Conservation (phyloP, 2,797 vertebrate genomes). For the Aratinga solstitialis region DNA sequence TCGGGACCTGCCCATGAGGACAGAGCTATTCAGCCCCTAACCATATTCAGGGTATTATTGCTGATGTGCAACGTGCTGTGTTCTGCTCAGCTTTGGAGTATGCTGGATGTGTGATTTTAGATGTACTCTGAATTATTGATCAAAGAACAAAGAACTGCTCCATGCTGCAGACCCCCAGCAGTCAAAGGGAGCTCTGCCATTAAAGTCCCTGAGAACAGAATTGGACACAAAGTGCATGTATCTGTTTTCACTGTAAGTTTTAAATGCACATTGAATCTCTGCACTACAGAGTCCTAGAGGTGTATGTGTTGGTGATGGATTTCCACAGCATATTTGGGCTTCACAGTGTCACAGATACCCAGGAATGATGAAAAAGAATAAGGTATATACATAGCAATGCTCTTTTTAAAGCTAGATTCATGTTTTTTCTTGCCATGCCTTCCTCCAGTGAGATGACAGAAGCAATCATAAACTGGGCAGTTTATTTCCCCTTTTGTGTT, state of each 20-base stretch:
- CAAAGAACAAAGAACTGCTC: background rate
- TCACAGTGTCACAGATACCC: background rate
- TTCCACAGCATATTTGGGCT: background rate
- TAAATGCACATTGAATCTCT: background rate
- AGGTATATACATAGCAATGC: background rate
- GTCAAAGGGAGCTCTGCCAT: background rate
- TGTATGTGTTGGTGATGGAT: background rate
- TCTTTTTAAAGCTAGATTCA: background rate
- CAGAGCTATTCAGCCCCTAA: background rate
- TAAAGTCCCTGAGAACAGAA: background rate
- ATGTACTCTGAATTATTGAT: background rate
- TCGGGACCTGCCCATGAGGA: background rate
- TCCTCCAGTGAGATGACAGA: background rate
- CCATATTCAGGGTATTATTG: background rate
- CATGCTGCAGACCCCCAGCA: background rate
- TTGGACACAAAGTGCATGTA: background rate
- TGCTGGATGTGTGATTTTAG: background rate
- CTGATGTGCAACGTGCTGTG: fast-evolving
- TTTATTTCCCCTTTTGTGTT: background rate
- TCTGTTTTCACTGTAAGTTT: background rate
- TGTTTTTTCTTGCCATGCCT: background rate
- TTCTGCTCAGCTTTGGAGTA: background rate
- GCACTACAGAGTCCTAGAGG: background rate
- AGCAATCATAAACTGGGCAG: background rate
- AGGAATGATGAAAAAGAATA: background rate